Evolutionary conservation across 2,797 vertebrate species (phyloP), one percentile per base, ranked within the genome.

Genomic region (Labroides dimidiatus): DNA sequence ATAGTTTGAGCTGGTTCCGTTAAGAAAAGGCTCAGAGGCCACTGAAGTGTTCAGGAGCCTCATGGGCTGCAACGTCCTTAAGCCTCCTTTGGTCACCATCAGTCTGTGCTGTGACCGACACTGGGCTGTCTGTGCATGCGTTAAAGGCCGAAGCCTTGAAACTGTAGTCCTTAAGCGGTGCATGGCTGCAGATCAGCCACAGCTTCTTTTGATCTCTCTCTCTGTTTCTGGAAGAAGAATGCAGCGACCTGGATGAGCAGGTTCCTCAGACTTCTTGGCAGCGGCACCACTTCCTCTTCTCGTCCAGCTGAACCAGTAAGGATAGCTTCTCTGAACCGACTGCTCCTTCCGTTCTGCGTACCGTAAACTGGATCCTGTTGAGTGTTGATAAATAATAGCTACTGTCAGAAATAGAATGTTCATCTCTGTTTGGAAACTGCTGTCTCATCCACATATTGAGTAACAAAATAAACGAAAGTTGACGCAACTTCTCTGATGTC

Each of bases 1-100:
- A 75, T 99, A 99, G 92, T 97, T 98, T 0, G 95, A 95, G 90
- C 96, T 97, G 84, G 96, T 97, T 80, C 96, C 97, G 27, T 95
- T 98, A 15, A 98, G 93, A 82, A 97, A 98, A 0, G 97, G 96
- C 74, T 99, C 96, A 0, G 96, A 92, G 61, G 94, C 91, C 66
- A 94, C 95, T 0, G 96, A 93, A 7, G 94, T 82, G 0, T 90
- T 94, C 71, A 94, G 95, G 86, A 90, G 89, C 87, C 94, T 93
- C 42, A 80, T 49, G 6, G 91, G 93, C 84, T 91, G 92, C 85
- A 95, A 95, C 86, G 94, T 96, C 95, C 95, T 95, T 43, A 83
- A 77, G 21, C 82, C 86, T 33, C 67, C n/a, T 3, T 45, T 75
- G 0, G 44, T 27, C 1, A 19, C 69, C 64, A 79, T 65, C 7